phyloP scores from a whole-genome alignment of 2,797 vertebrate genomes.

The Pangasius mekongensis region DNA sequence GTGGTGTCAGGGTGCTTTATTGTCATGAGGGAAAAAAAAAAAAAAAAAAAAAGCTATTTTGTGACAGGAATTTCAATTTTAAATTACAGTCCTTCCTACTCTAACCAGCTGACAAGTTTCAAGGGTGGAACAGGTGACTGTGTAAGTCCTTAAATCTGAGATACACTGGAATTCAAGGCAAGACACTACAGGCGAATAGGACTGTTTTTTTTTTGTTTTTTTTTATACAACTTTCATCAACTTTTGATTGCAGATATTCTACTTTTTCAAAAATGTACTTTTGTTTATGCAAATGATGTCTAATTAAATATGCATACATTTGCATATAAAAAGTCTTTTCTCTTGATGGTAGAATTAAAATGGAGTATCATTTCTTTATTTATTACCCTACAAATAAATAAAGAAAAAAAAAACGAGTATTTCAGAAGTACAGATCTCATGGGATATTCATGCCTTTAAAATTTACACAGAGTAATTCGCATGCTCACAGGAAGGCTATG shows the following conservation, averaged over 20 bases:
- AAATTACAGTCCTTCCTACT: slow-evolving; percentile 50
- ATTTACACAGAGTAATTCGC: background rate
- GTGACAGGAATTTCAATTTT: slow-evolving; percentile 54
- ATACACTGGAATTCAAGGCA: background rate
- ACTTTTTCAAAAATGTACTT: background rate
- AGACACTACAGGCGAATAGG: background rate
- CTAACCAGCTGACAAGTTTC: slow-evolving; percentile 27
- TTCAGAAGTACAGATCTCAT: too few relatives aligned
- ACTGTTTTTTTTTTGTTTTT: too few relatives aligned
- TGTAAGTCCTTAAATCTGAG: background rate
- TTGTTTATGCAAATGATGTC: background rate
- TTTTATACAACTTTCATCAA: too few relatives aligned
- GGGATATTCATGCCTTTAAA: background rate
- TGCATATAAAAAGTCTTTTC: background rate
- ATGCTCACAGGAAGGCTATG: too few relatives aligned
- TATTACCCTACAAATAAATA: background rate
- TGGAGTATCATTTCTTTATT: background rate
- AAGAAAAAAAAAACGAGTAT: background rate
- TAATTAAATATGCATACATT: background rate
- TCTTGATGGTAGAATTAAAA: background rate
- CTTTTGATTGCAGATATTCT: background rate
- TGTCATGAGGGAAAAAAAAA: slow-evolving; percentile 38
- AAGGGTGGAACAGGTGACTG: slow-evolving; percentile 51
- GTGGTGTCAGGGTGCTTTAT: slow-evolving; percentile 43
- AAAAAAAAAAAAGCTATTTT: slow-evolving; percentile 40